A percentile compares a stretch with the other conserved stretches of the same genome.
These are phyloP conservation scores for Heliornis fulica DNA, from an alignment of 2,113 vertebrate species.

Conservation along the genomic window DNA sequence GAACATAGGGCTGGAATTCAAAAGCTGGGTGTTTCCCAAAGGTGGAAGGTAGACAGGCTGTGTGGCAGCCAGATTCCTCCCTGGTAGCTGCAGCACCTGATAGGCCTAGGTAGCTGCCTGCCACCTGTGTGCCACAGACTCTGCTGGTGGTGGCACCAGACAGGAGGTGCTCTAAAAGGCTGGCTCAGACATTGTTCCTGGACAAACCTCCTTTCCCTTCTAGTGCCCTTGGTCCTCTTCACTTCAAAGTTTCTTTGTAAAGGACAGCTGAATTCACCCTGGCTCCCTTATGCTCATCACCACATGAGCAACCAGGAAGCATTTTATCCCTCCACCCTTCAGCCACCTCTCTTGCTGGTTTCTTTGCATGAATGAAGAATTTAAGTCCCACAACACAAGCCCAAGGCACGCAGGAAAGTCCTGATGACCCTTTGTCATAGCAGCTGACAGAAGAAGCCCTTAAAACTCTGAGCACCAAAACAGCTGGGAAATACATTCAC, in stretches of 20 bases:
- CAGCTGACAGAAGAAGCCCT: background rate
- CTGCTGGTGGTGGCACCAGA: rapidly evolving
- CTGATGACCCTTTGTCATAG: background rate
- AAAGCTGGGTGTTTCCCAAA: background rate
- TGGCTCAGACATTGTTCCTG: background rate
- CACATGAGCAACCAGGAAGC: background rate
- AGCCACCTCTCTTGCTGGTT: background rate
- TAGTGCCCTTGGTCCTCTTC: background rate
- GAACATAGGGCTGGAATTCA: background rate
- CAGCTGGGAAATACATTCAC: background rate
- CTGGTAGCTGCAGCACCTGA: background rate
- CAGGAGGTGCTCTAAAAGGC: background rate
- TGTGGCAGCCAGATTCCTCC: background rate
- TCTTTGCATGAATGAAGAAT: background rate
- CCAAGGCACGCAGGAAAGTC: background rate
- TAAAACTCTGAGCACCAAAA: background rate
- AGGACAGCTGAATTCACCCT: background rate
- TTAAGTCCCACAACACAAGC: background rate
- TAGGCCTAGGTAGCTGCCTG: background rate
- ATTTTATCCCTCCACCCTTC: background rate
- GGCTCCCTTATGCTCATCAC: background rate
- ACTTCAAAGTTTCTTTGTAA: background rate
- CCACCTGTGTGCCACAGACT: background rate
- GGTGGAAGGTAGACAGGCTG: background rate
- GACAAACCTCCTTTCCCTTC: background rate